Evolutionary conservation across 1,140 invertebrate genomes (phyloP), one percentile per base, ranked within the genome.

Genomic region (Drosophila athabasca): DNA sequence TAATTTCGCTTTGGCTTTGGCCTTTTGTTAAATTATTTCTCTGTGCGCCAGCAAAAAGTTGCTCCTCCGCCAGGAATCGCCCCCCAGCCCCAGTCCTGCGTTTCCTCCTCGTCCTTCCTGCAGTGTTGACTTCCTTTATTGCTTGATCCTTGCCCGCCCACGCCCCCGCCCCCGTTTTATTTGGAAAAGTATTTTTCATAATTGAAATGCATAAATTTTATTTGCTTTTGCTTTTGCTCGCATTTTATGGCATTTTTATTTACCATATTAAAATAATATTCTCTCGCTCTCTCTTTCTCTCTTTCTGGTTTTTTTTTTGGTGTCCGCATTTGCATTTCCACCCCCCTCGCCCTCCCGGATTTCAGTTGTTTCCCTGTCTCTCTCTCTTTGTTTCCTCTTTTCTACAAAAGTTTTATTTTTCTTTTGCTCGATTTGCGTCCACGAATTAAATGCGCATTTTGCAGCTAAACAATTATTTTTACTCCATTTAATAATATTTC

Each of bases 261-360:
- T 85, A 87, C 82, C 82, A 85, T 82, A 88, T 82, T 88, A 87
- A 82, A 79, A 87, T 85, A 87, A 87, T 87, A 82, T 87, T 88
- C 68, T 82, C 5, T 26, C 24, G 17, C 17, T 19, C 17, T 19
- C 17, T 19, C 17, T 19, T 1, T 19, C 17, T 19, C 17, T 19
- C 17, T 19, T 88, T 26, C 24, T 82, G 9, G 31, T 11, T 9
- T 35, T 3, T 69, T 67, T 65, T 74, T 70, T 66, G 74, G 17
- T 39, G 35, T 39, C 65, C 35, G 75, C 69, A 88, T 87, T 87
- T 87, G 75, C 82, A 87, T 87, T 88, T 82, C 31, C 77, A 9
- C 24, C 4, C 24, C 24, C 22, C 24, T 5, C 7, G 2, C 7
- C 29, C 29, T 7, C 7, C 0, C 35, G 82, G 66, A 67, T 55